Conservation (phyloP, 2,797 vertebrate species). For the Alosa sapidissima region DNA sequence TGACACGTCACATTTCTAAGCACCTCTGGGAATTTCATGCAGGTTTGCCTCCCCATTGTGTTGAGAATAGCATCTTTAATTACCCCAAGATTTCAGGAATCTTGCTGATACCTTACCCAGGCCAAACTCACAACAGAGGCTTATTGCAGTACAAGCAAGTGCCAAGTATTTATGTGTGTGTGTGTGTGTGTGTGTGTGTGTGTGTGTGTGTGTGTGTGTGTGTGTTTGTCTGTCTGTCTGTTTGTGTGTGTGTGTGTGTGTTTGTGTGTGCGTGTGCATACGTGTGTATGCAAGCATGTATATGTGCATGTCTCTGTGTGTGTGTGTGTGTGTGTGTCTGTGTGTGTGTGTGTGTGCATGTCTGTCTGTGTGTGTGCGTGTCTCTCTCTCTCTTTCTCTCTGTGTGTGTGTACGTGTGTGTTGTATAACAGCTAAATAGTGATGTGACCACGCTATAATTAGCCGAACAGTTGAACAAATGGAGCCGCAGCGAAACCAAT, state of each 20-base stretch:
- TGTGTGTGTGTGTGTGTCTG: neutral
- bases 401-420: constrained; percentile 5
- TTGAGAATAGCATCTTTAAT: neutral
- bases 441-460: constrained; percentile 39
- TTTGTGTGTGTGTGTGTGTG: neutral
- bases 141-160: neutral
- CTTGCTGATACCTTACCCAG: neutral
- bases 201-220: too few relatives aligned
- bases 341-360: neutral
- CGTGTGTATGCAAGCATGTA: neutral
- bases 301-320: neutral
- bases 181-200: neutral
- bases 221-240: neutral
- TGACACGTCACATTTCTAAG: neutral
- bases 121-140: constrained; percentile 1
- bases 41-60: neutral
- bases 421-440: constrained; percentile 32
- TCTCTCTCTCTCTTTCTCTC: neutral
- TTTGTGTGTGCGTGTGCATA: too few relatives aligned
- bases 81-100: neutral
- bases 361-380: neutral
- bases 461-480: constrained; percentile 39
- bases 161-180: neutral
- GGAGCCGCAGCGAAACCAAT: constrained; percentile 45
- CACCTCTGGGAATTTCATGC: neutral